Base-by-base conservation (phyloP, 2,113 vertebrate genomes). In the Aegypius monachus region DNA sequence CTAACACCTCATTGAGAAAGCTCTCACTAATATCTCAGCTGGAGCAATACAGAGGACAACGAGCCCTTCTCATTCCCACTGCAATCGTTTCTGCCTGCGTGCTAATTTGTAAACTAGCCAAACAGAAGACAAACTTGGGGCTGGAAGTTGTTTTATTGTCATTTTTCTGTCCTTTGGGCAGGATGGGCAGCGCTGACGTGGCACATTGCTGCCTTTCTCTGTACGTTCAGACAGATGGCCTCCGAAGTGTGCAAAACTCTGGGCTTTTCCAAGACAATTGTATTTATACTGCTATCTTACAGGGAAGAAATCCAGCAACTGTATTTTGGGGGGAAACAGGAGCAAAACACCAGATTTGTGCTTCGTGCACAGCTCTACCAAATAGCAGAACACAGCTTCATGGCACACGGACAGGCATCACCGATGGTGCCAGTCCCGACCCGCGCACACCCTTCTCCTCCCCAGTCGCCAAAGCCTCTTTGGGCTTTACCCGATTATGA, bases 371-470 rank as follows among this genome's bases (percentile, higher is more conserved):
- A 45, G 63, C 36, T 61, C 65, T 43, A 40, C 11, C 40, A 55
- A 73, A 68, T 0, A 78, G 56, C 71, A 74, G 13, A 11, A 4
- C 1, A 1, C 1, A 0, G 43, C 59, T 36, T 40, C 36, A 26
- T 0, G 6, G 65, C 52, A 79, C 14, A 6, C 0, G 2, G 14
- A 77, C 10, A 38, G 31, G 31, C 9, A 52, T 42, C 50, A 9
- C 32, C 8, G 36, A 25, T 8, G 38, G 40, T 29, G 17, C 29
- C 21, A 7, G 38, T 27, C 38, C 55, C 3, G 1, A 3, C 38
- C 42, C 9, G 1, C 1, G 1, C 52, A 34, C 9, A 19, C 2
- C 32, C 31, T 78, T 53, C 38, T 48, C 38, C 48, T 59, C 52
- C 58, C 10, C 13, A 32, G 23, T 22, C 31, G n/a, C 66, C 16